phyloP scores from a whole-genome alignment of 2,888 invertebrate species.

The Eupeodes luniger region DNA sequence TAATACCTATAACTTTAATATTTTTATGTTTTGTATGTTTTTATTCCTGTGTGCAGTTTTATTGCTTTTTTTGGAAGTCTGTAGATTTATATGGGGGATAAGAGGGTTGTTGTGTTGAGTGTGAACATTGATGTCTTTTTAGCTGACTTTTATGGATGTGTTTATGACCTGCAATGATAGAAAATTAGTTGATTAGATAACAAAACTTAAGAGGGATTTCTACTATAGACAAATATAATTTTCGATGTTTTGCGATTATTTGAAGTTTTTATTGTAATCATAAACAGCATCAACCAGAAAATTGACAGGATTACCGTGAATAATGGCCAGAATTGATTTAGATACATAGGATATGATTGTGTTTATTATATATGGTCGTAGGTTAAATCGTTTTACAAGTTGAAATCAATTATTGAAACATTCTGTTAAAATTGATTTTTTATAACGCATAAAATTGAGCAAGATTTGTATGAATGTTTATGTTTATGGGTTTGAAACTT shows the following conservation, averaged over 20 bases:
- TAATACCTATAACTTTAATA: slow-evolving; percentile 13
- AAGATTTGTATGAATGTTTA: no score
- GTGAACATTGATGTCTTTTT: slow-evolving; percentile 60
- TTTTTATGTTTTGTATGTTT: slow-evolving; percentile 23
- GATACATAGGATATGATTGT: no score
- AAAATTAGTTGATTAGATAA: slow-evolving; percentile 71
- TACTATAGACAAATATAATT: slow-evolving; percentile 5
- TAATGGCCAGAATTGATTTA: no score
- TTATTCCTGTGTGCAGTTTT: slow-evolving; percentile 58
- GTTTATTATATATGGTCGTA: no score
- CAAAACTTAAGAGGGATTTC: not conserved
- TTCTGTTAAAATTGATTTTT: no score
- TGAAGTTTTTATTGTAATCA: not conserved
- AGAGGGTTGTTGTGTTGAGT: slow-evolving; percentile 40
- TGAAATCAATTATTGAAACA: no score
- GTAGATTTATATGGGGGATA: slow-evolving; percentile 13
- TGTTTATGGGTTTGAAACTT: no score
- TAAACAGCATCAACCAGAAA: not conserved
- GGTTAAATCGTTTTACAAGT: no score
- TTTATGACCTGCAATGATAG: slow-evolving; percentile 75
- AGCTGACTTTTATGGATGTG: slow-evolving; percentile 71
- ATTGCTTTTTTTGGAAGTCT: slow-evolving; percentile 58
- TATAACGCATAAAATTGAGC: no score
- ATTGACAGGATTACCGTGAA: no score
- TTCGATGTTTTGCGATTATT: slow-evolving; percentile 3